These are phyloP conservation scores for Mirza zaza DNA, from an alignment of 2,113 vertebrate species.

Conservation along the genomic window DNA sequence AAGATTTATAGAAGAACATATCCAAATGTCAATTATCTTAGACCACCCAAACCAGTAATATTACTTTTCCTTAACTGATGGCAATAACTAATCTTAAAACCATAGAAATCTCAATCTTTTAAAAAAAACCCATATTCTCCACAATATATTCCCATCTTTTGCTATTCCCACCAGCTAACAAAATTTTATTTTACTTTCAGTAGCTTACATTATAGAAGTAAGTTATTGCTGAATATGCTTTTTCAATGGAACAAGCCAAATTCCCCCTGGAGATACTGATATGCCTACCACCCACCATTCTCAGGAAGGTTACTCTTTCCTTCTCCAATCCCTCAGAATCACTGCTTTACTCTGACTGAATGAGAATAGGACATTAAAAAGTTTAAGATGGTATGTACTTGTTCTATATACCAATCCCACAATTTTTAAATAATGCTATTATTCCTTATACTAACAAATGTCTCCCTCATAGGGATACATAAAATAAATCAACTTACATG, in stretches of 20 bases:
- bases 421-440: slow-evolving; percentile 62
- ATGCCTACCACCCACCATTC: neutral
- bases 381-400: slow-evolving; percentile 31
- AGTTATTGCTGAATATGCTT: slow-evolving; percentile 26
- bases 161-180: neutral
- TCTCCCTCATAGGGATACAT: slow-evolving; percentile 63
- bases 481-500: slow-evolving; percentile 90
- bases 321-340: slow-evolving; percentile 34
- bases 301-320: slow-evolving; percentile 9
- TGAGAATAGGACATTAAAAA: slow-evolving; percentile 27
- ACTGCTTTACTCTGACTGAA: slow-evolving; percentile 29
- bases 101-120: neutral
- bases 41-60: neutral
- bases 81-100: slow-evolving; percentile 29
- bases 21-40: neutral
- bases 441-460: slow-evolving; percentile 63
- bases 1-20: neutral
- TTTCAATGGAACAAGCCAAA: slow-evolving; percentile 21
- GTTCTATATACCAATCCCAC: slow-evolving; percentile 45
- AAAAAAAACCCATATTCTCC: neutral
- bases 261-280: neutral
- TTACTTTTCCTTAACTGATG: neutral
- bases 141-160: neutral
- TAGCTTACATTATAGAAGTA: slow-evolving; percentile 7
- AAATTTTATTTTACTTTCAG: slow-evolving; percentile 31